A percentile compares a stretch with the other conserved stretches of the same genome.
Evolutionary conservation across 2,113 vertebrate species (phyloP).

Genomic region (Cheirogaleus medius): DNA sequence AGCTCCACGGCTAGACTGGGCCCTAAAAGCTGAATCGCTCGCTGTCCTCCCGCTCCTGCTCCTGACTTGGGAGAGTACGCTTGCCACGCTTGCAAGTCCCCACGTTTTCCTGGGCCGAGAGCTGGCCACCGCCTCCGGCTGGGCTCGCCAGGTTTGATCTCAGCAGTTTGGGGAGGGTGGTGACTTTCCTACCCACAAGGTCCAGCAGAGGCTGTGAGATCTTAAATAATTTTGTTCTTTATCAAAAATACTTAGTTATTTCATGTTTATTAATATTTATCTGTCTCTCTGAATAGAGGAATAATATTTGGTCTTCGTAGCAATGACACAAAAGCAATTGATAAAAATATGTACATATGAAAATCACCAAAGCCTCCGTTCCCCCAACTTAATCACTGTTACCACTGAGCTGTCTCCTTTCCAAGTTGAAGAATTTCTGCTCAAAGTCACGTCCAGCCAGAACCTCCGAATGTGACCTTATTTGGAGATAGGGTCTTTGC

Average conservation of each 20-base stretch:
- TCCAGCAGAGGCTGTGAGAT: too few species aligned
- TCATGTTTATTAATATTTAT: background rate
- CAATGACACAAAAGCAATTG: background rate
- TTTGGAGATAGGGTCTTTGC: background rate
- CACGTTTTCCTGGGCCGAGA: rapidly evolving
- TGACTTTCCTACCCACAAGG: background rate
- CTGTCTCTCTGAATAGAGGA: background rate
- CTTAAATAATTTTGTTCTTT: background rate
- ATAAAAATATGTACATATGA: rapidly evolving
- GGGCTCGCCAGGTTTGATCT: rapidly evolving
- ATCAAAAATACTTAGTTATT: background rate
- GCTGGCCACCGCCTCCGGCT: background rate
- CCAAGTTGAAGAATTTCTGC: background rate
- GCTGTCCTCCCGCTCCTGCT: background rate
- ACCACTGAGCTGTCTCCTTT: background rate
- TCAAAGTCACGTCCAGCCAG: background rate
- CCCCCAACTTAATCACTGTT: too few species aligned
- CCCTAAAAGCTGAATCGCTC: background rate
- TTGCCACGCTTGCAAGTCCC: rapidly evolving
- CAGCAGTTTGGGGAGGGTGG: rapidly evolving
- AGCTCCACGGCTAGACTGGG: rapidly evolving
- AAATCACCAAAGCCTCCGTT: rapidly evolving
- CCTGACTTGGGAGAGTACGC: rapidly evolving
- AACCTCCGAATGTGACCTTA: background rate
- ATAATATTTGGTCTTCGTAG: background rate